phyloP scores from a whole-genome alignment of 2,888 invertebrate genomes.

The Nomada hirtipes region DNA sequence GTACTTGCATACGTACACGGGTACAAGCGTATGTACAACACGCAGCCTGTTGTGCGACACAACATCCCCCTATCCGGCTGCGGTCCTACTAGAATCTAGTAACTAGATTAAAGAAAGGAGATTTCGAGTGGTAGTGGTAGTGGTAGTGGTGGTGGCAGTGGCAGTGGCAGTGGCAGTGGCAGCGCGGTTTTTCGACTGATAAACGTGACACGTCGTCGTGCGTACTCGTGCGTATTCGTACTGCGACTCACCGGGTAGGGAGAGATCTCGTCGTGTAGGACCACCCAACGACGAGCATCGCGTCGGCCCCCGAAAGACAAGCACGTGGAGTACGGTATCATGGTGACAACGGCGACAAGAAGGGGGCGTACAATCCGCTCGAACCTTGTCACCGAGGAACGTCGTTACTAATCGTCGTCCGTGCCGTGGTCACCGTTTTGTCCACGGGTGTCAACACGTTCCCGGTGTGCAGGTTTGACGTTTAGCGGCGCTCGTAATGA shows the following conservation, averaged over 20 bases:
- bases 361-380: constrained; percentile 58
- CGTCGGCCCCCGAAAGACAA: constrained; percentile 74
- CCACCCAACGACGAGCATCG: constrained; percentile 74
- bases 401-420: constrained; percentile 34
- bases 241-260: constrained; percentile 73
- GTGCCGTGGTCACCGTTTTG: constrained; percentile 21
- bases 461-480: constrained; percentile 14
- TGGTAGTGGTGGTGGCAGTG: no score
- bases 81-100: constrained; percentile 2
- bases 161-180: not conserved
- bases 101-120: not conserved
- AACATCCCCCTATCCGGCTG: constrained; percentile 9
- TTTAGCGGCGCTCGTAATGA: constrained; percentile 17
- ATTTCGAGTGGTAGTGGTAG: not conserved
- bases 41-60: constrained; percentile 3
- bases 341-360: constrained; percentile 61
- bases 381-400: constrained; percentile 35
- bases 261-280: constrained; percentile 71
- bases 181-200: constrained; percentile 26
- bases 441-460: constrained; percentile 2
- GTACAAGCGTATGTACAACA: not conserved
- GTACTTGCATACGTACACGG: not conserved
- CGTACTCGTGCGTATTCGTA: constrained; percentile 64
- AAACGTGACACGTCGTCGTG: constrained; percentile 50
- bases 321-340: constrained; percentile 80